A percentile compares a stretch with the other conserved stretches of the same genome.
These are phyloP conservation scores for Coenonympha glycerion DNA, from an alignment of 2,888 invertebrate genomes.

Conservation along the genomic window DNA sequence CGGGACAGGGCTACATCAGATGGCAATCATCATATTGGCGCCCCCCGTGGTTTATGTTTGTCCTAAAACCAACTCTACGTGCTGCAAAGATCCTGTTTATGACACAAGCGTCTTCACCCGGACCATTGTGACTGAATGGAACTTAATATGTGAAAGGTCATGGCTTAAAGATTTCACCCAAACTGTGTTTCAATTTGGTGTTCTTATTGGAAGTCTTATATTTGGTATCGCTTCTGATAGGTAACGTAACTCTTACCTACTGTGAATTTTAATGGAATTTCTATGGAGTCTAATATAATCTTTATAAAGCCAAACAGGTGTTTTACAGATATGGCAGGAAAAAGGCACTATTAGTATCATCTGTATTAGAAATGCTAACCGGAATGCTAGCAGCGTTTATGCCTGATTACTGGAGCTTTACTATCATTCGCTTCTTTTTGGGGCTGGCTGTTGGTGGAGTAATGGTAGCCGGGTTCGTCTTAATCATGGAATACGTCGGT, in stretches of 20 bases:
- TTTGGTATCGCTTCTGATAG: conserved; percentile 84
- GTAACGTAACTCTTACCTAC: conserved; percentile 49
- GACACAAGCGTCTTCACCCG: conserved; percentile 78
- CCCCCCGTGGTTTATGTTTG: conserved; percentile 55
- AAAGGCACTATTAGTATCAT: conserved; percentile 80
- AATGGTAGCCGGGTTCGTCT: conserved; percentile 76
- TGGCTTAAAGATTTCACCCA: conserved; percentile 82
- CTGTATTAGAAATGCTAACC: conserved; percentile 80
- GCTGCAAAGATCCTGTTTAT: conserved; percentile 75
- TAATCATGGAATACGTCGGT: conserved; percentile 80
- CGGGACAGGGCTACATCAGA: conserved; percentile 70
- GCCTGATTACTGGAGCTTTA: conserved; percentile 78
- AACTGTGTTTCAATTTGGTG: conserved; percentile 83
- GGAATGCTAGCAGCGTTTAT: conserved; percentile 81
- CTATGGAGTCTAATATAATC: not conserved
- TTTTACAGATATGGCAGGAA: conserved; percentile 81
- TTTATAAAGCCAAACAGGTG: not conserved
- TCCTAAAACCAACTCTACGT: conserved; percentile 37
- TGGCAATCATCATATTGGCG: conserved; percentile 70
- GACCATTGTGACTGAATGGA: conserved; percentile 84
- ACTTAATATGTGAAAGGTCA: conserved; percentile 79
- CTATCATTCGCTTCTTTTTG: conserved; percentile 79
- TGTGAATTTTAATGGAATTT: not conserved
- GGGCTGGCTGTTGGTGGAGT: conserved; percentile 87
- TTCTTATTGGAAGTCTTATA: conserved; percentile 80